Evolutionary conservation across 2,888 invertebrate genomes (phyloP), one percentile per base, ranked within the genome.

Genomic region (Archips crataeganus): DNA sequence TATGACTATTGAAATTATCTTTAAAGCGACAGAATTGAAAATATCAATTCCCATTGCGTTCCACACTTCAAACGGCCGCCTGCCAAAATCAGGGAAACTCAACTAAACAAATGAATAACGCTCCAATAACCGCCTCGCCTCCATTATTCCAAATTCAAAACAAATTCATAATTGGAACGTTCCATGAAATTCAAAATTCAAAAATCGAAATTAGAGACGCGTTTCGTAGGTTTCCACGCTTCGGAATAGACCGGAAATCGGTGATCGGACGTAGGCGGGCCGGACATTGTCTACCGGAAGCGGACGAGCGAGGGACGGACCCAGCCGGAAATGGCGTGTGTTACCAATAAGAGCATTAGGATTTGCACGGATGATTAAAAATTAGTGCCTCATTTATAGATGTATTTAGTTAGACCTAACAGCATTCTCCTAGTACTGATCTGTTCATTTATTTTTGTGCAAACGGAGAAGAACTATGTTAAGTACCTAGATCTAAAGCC

Each of bases 211-310:
- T 76, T 80, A 81, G 84, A 85, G 83, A 84, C 84, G 76, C 80
- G 82, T 75, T 61, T 64, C 49, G 39, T 61, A 36, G 47, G 61
- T 36, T 45, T 74, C 73, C 63, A 74, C 60, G 67, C 42, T 54
- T 63, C 51, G 73, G 62, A 59, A 74, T 62, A 45, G 76, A 64
- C 78, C 78, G 86, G 88, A 90, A 91, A 90, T 87, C 88, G 87
- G 82, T 82, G 86, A 89, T 89, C 90, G 92, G 91, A 90, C 84
- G 84, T 85, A 85, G 87, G 87, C 81, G 84, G 87, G 87, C 79
- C 81, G 79, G 86, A 87, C 88, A 89, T 93, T 93, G 93, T 93
- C 91, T 90, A 85, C 92, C 94, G 94, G 94, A 93, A 90, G 88
- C 87, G 87, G 88, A 88, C 85, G 87, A 85, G 87, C 86, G 87